These are phyloP conservation scores for Halichoeres trimaculatus DNA, from an alignment of 2,113 vertebrate genomes.

Conservation along the genomic window DNA sequence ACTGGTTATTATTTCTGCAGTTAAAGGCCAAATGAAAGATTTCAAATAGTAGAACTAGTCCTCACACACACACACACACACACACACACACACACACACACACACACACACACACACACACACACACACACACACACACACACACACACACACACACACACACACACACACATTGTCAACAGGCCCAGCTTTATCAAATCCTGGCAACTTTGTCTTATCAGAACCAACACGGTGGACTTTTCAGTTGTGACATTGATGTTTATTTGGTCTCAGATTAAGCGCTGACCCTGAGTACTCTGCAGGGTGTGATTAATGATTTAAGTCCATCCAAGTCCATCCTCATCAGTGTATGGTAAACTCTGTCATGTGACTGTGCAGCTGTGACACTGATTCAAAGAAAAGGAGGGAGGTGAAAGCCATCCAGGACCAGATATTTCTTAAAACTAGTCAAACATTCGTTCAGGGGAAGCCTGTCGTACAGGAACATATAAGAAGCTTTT, in stretches of 20 bases:
- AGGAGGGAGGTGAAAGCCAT: not conserved
- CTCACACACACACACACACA: not conserved
- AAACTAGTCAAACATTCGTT: not conserved
- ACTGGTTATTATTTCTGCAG: too few species aligned
- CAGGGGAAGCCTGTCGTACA: not conserved
- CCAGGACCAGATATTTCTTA: not conserved
- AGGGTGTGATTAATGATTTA: slow-evolving; percentile 1
- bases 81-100: not conserved
- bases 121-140: too few species aligned
- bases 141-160: too few species aligned
- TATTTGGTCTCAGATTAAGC: not conserved
- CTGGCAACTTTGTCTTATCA: too few species aligned
- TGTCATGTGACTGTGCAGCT: slow-evolving; percentile 26
- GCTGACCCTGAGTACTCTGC: not conserved
- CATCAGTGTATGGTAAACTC: slow-evolving; percentile 22
- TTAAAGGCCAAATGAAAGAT: too few species aligned
- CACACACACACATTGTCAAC: too few species aligned
- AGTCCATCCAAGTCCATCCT: not conserved
- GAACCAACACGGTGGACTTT: not conserved
- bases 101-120: too few species aligned
- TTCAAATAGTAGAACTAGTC: not conserved
- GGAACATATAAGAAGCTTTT: not conserved
- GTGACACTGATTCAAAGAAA: not conserved
- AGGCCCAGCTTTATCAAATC: not conserved
- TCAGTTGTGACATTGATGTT: not conserved